Evolutionary conservation across 1,140 invertebrate genomes (phyloP).

Genomic region (Aphis gossypii): DNA sequence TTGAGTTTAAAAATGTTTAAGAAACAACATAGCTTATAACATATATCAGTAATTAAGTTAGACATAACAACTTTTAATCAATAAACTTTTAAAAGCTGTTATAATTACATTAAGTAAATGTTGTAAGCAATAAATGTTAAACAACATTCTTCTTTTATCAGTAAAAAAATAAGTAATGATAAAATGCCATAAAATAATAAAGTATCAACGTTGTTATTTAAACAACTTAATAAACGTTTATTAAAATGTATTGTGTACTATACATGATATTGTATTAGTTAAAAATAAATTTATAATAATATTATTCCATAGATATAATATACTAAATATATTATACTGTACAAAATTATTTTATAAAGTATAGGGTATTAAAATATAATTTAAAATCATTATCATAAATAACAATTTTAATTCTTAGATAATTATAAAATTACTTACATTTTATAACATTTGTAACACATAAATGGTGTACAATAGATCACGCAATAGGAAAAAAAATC

Average conservation of each 20-base stretch:
- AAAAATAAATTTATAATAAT: neutral
- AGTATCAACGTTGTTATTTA: neutral
- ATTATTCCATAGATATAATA: neutral
- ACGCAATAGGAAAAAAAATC: neutral
- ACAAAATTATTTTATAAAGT: too few species aligned
- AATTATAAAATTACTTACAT: neutral
- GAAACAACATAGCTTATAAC: neutral
- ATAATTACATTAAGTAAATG: neutral
- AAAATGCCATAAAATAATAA: neutral
- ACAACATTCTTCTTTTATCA: neutral
- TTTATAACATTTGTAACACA: neutral
- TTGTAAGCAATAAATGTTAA: neutral
- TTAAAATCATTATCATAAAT: neutral
- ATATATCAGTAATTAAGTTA: neutral
- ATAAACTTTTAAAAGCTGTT: neutral
- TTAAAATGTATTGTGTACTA: neutral
- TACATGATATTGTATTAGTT: too few species aligned
- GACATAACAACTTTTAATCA: neutral
- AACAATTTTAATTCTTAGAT: neutral
- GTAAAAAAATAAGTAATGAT: neutral
- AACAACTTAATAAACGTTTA: neutral
- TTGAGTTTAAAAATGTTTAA: neutral
- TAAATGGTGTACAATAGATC: neutral
- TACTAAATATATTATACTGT: too few species aligned
- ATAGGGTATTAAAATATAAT: too few species aligned